Evolutionary conservation across 2,113 vertebrate genomes (phyloP).

Genomic region (Brachypteracias leptosomus): DNA sequence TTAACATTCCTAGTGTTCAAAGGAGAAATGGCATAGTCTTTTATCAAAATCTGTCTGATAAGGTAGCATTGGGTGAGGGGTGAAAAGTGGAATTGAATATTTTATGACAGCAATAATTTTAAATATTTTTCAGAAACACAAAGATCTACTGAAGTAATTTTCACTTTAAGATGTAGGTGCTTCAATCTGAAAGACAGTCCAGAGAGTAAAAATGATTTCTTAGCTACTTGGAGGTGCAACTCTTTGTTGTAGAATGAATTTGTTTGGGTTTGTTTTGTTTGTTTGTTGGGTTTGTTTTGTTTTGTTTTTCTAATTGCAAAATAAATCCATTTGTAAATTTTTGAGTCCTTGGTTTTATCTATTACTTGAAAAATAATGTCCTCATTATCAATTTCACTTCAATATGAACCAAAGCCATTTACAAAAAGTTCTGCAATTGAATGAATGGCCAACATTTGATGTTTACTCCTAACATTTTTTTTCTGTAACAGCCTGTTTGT

Average conservation of each 20-base stretch:
- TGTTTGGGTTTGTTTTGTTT: not conserved
- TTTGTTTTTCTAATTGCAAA: not conserved
- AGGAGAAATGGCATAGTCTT: constrained; percentile 9
- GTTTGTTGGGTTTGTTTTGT: too few species aligned
- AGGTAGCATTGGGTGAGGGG: not conserved
- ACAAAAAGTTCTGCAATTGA: constrained; percentile 34
- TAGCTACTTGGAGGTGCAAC: not conserved
- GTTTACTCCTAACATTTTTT: constrained; percentile 36
- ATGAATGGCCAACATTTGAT: constrained; percentile 26
- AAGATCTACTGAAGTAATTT: not conserved
- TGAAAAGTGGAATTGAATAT: constrained; percentile 28
- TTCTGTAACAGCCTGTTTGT: constrained; percentile 34
- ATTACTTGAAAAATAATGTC: constrained; percentile 51
- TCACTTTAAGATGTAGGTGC: not conserved
- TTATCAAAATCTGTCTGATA: constrained; percentile 11
- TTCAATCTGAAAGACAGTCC: not conserved
- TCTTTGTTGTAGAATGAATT: constrained; percentile 13
- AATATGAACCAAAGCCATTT: constrained; percentile 18
- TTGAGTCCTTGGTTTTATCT: not conserved
- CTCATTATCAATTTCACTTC: constrained; percentile 45
- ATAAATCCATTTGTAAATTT: constrained; percentile 33
- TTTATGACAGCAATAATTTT: not conserved
- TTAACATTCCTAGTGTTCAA: constrained; percentile 20
- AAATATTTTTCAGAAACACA: constrained; percentile 34
- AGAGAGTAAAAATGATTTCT: constrained; percentile 1